phyloP scores from a whole-genome alignment of 2,113 vertebrate genomes.

The Tachycineta bicolor region DNA sequence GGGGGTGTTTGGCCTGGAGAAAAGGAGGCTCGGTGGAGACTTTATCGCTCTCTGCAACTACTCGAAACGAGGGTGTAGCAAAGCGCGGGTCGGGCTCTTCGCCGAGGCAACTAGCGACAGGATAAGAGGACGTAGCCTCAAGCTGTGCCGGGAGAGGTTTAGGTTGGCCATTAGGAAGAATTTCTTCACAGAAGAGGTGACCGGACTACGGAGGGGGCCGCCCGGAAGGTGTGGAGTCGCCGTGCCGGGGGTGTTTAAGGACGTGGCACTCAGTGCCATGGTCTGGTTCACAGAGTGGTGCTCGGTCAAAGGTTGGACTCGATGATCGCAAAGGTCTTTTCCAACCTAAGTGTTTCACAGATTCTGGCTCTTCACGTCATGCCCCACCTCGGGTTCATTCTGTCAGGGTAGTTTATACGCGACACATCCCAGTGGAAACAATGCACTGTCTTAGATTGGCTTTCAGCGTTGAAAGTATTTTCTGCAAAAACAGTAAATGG shows the following conservation, averaged over 20 bases:
- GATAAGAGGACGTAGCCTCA: neutral
- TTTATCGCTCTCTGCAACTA: fast-evolving
- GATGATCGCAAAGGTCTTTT: neutral
- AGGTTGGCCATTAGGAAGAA: no score
- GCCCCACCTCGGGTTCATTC: fast-evolving
- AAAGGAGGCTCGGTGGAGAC: neutral
- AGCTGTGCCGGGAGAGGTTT: neutral
- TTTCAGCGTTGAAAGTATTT: neutral
- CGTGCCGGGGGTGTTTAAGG: neutral
- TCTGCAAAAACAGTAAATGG: neutral
- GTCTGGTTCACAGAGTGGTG: neutral
- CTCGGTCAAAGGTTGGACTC: neutral
- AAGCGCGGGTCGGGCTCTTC: neutral
- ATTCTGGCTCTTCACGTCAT: neutral
- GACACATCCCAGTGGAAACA: neutral
- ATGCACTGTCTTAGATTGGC: fast-evolving
- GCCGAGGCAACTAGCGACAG: neutral
- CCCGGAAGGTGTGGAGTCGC: neutral
- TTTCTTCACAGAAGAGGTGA: neutral
- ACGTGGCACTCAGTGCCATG: neutral
- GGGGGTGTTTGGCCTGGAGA: neutral
- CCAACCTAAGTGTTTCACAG: neutral
- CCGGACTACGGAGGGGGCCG: neutral
- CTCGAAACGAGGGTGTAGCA: no score
- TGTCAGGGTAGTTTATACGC: neutral